Evolutionary conservation across 2,113 vertebrate genomes (phyloP).

Genomic region (Sorex araneus): DNA sequence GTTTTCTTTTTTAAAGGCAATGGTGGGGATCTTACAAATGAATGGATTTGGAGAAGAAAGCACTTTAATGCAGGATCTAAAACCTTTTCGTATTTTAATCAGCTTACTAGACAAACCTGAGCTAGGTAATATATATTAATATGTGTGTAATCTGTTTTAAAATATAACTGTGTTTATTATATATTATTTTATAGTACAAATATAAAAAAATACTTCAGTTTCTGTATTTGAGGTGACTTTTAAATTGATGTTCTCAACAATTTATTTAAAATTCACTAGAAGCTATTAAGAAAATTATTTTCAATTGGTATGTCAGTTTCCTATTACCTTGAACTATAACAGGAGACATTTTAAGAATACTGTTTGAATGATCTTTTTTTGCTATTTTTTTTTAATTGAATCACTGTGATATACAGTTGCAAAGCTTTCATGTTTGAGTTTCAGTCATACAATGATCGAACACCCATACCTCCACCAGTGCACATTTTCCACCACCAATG

Average conservation of each 20-base stretch:
- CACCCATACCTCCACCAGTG: too few species aligned
- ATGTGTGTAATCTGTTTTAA: neutral
- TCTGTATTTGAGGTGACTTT: constrained; percentile 14
- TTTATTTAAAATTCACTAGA: constrained; percentile 24
- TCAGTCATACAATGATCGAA: too few species aligned
- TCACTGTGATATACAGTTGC: too few species aligned
- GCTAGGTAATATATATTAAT: constrained; percentile 90
- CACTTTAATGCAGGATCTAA: constrained; percentile 96
- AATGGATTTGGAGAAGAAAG: constrained; percentile 97
- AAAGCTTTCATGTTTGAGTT: too few species aligned
- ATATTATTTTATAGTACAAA: constrained; percentile 61
- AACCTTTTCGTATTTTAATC: constrained; percentile 99
- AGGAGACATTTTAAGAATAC: constrained; percentile 39
- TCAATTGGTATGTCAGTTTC: neutral
- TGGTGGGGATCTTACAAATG: constrained; percentile 98
- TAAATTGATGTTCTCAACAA: constrained; percentile 50
- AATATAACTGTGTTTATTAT: neutral
- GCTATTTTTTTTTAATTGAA: too few species aligned
- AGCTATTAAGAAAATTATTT: constrained; percentile 14
- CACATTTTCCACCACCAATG: too few species aligned
- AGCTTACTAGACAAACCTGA: constrained; percentile 99
- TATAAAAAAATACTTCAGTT: neutral
- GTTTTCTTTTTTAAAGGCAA: constrained; percentile 91
- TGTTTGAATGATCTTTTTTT: too few species aligned
- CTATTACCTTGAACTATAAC: too few species aligned